Base-by-base conservation (phyloP, 35 echinoderm and acorn worm species). In the Nesometra sesokonis region DNA sequence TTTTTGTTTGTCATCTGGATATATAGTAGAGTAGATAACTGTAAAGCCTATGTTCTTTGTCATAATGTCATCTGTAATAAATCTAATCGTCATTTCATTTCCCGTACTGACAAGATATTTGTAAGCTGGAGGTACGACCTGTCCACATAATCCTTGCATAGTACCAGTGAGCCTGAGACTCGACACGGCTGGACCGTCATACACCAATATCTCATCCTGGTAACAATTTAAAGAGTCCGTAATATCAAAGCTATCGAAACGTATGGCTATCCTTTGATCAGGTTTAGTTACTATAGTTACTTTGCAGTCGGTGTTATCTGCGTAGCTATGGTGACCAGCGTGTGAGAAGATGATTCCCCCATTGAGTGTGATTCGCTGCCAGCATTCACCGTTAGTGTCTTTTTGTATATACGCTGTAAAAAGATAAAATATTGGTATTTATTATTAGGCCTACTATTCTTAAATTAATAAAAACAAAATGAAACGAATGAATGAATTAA, bases 341-440 rank as follows among this genome's bases (percentile, higher is more conserved):
- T 97, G 95, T 17, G 91, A 97, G 79, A 89, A 91, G 23, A 97
- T 87, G 23, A 83, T 86, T 17, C 95, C 95, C 40, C 92, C 92
- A 46, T 35, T 79, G 36, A 84, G 47, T 30, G 83, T 46, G 23
- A 93, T 39, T 81, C 87, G 84, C 77, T 97, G 95, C 87, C 87
- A 91, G 37, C 95, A 97, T 57, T 94, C 77, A 34, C 93, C 89
- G 30, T 88, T 30, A 5, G 82, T 76, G 34, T 94, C 89, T 13
- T 84, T 27, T 46, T 91, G 89, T 2, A 91, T 31, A 32, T 91
- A 91, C 23, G 89, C 93, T 94, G 84, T n/a, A 77, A 57, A 33
- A 67, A 32, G 78, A 76, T 1, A 35, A 35, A 47, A 9, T 82
- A 29, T 82, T 0, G 27, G 36, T 47, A 27, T 47, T 9, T 31